Evolutionary conservation across 2,113 vertebrate genomes (phyloP).

Genomic region (Panthera uncia): DNA sequence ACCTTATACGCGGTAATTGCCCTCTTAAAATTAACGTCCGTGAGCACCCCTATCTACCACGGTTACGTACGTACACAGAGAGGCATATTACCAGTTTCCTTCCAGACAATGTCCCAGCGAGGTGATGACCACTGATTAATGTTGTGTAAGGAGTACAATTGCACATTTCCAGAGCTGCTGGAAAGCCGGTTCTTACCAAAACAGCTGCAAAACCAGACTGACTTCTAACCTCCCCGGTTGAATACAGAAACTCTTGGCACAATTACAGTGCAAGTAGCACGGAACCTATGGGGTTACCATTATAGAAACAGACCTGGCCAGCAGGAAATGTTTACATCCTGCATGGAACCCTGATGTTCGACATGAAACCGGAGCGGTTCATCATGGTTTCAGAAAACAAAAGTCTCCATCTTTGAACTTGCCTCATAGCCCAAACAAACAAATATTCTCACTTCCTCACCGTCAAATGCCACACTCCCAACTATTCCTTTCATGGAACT

Average conservation of each 20-base stretch:
- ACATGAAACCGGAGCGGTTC: slow-evolving; percentile 67
- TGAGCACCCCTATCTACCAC: not conserved
- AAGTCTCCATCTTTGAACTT: slow-evolving; percentile 62
- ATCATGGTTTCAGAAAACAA: slow-evolving; percentile 63
- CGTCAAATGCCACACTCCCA: not conserved
- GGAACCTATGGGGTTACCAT: slow-evolving; percentile 80
- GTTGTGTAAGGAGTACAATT: slow-evolving; percentile 52
- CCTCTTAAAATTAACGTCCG: not conserved
- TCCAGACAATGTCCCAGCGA: not conserved
- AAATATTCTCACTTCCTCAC: slow-evolving; percentile 56
- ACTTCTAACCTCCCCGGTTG: slow-evolving; percentile 84
- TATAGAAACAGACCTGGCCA: slow-evolving; percentile 83
- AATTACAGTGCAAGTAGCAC: slow-evolving; percentile 76
- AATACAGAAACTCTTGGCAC: slow-evolving; percentile 83
- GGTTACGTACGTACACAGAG: not conserved
- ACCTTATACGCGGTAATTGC: not conserved
- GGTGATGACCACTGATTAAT: slow-evolving; percentile 75
- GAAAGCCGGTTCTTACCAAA: slow-evolving; percentile 79
- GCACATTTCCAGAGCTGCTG: slow-evolving; percentile 71
- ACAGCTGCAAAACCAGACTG: slow-evolving; percentile 84
- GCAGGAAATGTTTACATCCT: slow-evolving; percentile 83
- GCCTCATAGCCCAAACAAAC: slow-evolving; percentile 53
- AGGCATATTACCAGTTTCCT: not conserved
- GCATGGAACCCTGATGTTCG: slow-evolving; percentile 72
- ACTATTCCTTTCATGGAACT: slow-evolving; percentile 30